Evolutionary conservation across 2,888 invertebrate genomes (phyloP).

Genomic region (Lysandra bellargus): DNA sequence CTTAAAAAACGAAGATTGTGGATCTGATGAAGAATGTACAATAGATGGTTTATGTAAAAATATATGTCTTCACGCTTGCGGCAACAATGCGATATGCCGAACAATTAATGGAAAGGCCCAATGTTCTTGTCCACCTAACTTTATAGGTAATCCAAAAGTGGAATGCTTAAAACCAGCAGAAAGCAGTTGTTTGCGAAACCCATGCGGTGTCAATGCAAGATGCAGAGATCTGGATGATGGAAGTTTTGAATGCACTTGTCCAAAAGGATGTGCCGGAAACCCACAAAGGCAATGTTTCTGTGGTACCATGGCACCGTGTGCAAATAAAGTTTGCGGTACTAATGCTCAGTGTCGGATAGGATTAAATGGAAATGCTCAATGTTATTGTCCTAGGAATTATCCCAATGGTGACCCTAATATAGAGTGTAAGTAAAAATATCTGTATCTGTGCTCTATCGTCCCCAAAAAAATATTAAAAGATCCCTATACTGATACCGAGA

Average conservation of each 20-base stretch:
- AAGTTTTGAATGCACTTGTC: slow-evolving; percentile 91
- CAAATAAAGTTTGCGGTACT: slow-evolving; percentile 88
- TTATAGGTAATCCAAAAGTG: slow-evolving; percentile 89
- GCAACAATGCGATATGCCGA: slow-evolving; percentile 91
- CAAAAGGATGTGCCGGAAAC: slow-evolving; percentile 89
- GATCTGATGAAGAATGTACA: slow-evolving; percentile 87
- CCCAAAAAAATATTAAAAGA: too few species aligned
- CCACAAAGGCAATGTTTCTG: slow-evolving; percentile 90
- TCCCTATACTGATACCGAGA: too few species aligned
- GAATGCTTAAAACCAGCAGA: slow-evolving; percentile 86
- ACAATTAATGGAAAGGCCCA: slow-evolving; percentile 88
- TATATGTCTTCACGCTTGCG: slow-evolving; percentile 90
- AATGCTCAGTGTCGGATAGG: slow-evolving; percentile 90
- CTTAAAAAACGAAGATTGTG: slow-evolving; percentile 87
- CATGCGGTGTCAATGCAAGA: slow-evolving; percentile 91
- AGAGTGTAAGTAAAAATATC: slow-evolving; percentile 85
- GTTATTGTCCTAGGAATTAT: slow-evolving; percentile 90
- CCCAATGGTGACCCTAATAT: slow-evolving; percentile 92
- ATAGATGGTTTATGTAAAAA: slow-evolving; percentile 86
- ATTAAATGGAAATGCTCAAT: slow-evolving; percentile 86
- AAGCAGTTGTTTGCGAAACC: slow-evolving; percentile 88
- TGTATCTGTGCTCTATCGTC: not conserved
- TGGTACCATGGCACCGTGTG: slow-evolving; percentile 87
- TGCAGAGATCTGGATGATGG: slow-evolving; percentile 87
- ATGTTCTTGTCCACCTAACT: slow-evolving; percentile 91